Percentiles rank a stretch among this genome's conserved stretches.
Conservation (phyloP, 2,113 vertebrate species). For the Albula glossodonta region DNA sequence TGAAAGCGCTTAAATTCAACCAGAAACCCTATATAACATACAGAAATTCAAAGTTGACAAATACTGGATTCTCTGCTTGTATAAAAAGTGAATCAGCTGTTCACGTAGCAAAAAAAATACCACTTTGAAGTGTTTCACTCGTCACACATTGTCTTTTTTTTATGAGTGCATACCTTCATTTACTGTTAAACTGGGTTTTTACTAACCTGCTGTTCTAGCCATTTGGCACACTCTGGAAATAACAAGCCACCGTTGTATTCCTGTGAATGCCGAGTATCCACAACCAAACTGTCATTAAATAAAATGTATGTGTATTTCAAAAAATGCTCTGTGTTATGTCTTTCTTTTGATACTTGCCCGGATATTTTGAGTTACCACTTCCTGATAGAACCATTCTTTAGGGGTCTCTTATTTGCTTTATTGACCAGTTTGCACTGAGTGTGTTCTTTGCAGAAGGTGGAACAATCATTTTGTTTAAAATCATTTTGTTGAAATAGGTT, state of each 20-base stretch:
- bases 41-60: slow-evolving; percentile 22
- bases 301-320: slow-evolving; percentile 69
- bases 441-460: too few relatives aligned
- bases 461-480: too few relatives aligned
- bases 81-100: slow-evolving; percentile 22
- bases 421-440: too few relatives aligned
- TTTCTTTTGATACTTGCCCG: neutral
- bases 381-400: too few relatives aligned
- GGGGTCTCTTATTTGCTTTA: neutral
- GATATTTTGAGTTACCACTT: neutral
- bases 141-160: slow-evolving; percentile 39
- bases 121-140: slow-evolving; percentile 29
- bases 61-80: slow-evolving; percentile 45
- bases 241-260: slow-evolving; percentile 50
- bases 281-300: slow-evolving; percentile 64
- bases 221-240: slow-evolving; percentile 43
- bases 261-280: slow-evolving; percentile 58
- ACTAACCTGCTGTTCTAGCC: slow-evolving; percentile 43
- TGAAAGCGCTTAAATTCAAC: slow-evolving; percentile 34
- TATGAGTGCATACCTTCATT: slow-evolving; percentile 15
- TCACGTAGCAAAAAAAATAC: slow-evolving; percentile 7
- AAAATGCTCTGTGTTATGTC: slow-evolving; percentile 1
- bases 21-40: slow-evolving; percentile 30
- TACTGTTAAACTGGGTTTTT: neutral
- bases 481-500: too few relatives aligned